phyloP scores from a whole-genome alignment of 2,113 vertebrate genomes.

The Hirundichthys speculiger region DNA sequence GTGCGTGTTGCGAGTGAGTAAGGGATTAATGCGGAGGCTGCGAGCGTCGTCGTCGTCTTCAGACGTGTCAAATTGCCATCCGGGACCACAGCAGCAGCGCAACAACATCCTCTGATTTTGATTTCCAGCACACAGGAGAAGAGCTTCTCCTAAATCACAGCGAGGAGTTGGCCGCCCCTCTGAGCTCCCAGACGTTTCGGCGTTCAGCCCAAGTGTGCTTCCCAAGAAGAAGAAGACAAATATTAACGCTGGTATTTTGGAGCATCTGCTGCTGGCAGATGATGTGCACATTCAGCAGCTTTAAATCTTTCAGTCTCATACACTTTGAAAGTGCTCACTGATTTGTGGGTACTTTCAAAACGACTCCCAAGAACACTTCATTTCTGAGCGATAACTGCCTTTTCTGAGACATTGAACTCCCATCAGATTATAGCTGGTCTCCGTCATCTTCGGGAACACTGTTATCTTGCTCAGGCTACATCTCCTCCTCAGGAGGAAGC shows the following conservation, averaged over 20 bases:
- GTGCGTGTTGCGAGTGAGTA: background rate
- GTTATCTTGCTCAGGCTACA: too few species aligned
- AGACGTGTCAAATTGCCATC: constrained; percentile 15
- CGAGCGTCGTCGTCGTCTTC: constrained; percentile 23
- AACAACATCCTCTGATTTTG: constrained; percentile 50
- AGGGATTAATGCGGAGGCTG: background rate
- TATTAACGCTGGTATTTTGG: constrained; percentile 12
- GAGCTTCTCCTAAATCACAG: constrained; percentile 49
- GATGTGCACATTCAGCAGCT: too few species aligned
- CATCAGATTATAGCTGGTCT: too few species aligned
- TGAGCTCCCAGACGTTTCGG: constrained; percentile 2
- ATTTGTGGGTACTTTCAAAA: too few species aligned
- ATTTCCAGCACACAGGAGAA: constrained; percentile 59
- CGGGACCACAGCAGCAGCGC: constrained; percentile 18
- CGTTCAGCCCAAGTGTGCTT: background rate
- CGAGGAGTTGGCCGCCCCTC: constrained; percentile 20
- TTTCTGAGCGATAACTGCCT: too few species aligned
- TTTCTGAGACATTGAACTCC: too few species aligned
- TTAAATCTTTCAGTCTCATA: too few species aligned
- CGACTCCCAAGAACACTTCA: too few species aligned
- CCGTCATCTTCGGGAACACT: too few species aligned
- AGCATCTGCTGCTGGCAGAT: background rate
- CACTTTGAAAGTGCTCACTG: too few species aligned
- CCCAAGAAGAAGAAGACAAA: background rate
- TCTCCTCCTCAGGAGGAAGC: too few species aligned